Conservation (phyloP, 2,113 vertebrate genomes). For the Oxyura jamaicensis region DNA sequence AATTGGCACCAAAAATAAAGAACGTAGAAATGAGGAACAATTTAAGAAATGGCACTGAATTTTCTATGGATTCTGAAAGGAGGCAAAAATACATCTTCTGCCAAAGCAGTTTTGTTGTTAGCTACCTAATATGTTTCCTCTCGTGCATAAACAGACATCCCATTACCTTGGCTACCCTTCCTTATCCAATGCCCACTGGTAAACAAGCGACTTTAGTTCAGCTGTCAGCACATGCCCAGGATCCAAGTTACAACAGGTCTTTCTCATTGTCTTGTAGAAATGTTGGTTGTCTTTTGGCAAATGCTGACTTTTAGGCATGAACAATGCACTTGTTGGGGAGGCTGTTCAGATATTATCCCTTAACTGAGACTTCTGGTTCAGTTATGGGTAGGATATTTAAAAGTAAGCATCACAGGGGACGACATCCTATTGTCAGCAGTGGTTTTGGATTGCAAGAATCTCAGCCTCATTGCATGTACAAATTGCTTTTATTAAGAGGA, state of each 20-base stretch:
- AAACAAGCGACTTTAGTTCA: not conserved
- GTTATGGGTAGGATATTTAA: not conserved
- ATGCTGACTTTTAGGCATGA: not conserved
- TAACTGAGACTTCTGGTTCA: not conserved
- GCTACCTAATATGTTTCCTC: not conserved
- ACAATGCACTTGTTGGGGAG: not conserved
- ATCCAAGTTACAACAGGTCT: not conserved
- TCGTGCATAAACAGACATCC: not conserved
- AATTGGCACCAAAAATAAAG: constrained; percentile 1
- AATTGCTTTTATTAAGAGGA: not conserved
- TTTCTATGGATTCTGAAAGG: not conserved
- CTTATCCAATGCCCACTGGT: not conserved
- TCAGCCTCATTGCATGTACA: not conserved
- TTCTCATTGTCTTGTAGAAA: not conserved
- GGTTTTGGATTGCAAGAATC: not conserved
- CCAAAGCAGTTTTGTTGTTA: not conserved
- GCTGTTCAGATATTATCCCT: not conserved
- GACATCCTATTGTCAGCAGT: rapidly evolving
- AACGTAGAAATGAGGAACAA: not conserved
- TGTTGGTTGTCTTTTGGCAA: not conserved
- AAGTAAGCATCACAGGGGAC: not conserved
- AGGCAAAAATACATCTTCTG: not conserved
- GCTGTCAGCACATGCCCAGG: not conserved
- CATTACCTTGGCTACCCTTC: not conserved
- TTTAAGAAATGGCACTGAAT: not conserved